A percentile compares a stretch with the other conserved stretches of the same genome.
Evolutionary conservation across 2,888 invertebrate genomes (phyloP).

Genomic region (Scaptomyza reducta): DNA sequence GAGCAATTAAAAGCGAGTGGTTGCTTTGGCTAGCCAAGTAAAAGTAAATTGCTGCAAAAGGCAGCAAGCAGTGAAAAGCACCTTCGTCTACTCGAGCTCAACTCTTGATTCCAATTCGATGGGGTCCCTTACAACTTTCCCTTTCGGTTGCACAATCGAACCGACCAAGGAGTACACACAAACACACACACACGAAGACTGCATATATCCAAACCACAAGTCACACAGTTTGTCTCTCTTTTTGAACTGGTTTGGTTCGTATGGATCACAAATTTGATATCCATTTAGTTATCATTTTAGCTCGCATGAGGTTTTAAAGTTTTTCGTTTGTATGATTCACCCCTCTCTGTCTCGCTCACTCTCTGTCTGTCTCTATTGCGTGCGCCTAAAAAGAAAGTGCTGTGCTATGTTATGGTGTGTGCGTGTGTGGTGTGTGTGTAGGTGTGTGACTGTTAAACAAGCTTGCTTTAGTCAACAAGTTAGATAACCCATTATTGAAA

Average conservation of each 20-base stretch:
- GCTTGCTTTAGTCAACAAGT: conserved; percentile 25
- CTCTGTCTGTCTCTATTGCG: conserved; percentile 18
- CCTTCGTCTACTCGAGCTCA: conserved; percentile 16
- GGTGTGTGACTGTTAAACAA: conserved; percentile 7
- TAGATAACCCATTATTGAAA: conserved; percentile 43
- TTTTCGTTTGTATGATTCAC: conserved; percentile 41
- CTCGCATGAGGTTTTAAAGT: conserved; percentile 8
- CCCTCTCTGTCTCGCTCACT: not conserved
- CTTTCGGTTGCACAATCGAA: conserved; percentile 72
- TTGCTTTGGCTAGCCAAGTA: conserved; percentile 61
- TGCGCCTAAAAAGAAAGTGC: conserved; percentile 54
- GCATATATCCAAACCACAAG: conserved; percentile 5
- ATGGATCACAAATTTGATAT: conserved; percentile 31
- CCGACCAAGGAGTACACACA: conserved; percentile 40
- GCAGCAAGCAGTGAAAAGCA: conserved; percentile 33
- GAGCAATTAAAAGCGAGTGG: conserved; percentile 67
- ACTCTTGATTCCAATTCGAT: conserved; percentile 4
- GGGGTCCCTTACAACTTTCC: conserved; percentile 71
- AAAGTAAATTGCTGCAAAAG: conserved; percentile 69
- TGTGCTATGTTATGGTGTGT: conserved; percentile 6
- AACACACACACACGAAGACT: not conserved
- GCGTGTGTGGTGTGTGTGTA: conserved; percentile 2
- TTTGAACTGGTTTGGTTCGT: conserved; percentile 46
- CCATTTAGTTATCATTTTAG: conserved; percentile 38
- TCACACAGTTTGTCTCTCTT: conserved; percentile 8